These are phyloP conservation scores for Gnatocerus cornutus DNA, from an alignment of 2,888 invertebrate species.

Conservation along the genomic window DNA sequence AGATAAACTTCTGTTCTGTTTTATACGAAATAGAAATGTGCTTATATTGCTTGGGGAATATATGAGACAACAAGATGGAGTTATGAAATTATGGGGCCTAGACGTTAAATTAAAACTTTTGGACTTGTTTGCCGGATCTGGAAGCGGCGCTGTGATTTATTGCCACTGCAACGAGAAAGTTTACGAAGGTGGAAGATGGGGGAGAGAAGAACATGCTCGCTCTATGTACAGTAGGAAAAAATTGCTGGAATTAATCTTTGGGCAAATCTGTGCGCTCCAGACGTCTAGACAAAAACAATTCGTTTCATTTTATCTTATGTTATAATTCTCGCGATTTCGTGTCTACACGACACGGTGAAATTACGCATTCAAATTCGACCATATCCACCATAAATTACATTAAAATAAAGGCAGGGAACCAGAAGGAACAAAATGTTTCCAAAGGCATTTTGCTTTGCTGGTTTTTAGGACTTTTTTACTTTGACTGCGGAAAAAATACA, in stretches of 20 bases:
- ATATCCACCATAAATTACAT: neutral
- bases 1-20: slow-evolving; percentile 59
- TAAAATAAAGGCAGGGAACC: neutral
- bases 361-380: neutral
- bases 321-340: slow-evolving; percentile 7
- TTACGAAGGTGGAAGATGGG: slow-evolving; percentile 8
- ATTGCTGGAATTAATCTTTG: neutral
- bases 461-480: too few relatives aligned
- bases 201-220: neutral
- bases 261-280: neutral
- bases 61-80: slow-evolving; percentile 51
- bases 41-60: slow-evolving; percentile 24
- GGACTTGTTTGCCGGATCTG: slow-evolving; percentile 32
- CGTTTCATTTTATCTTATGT: neutral
- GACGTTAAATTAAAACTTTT: slow-evolving; percentile 51
- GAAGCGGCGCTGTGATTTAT: slow-evolving; percentile 40
- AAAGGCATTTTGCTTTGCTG: too few relatives aligned
- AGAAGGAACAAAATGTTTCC: too few relatives aligned
- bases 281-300: slow-evolving; percentile 13
- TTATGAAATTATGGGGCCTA: slow-evolving; percentile 49
- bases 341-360: neutral
- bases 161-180: slow-evolving; percentile 39
- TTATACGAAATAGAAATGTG: slow-evolving; percentile 41
- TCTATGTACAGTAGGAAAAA: too few relatives aligned
- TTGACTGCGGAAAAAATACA: too few relatives aligned